Evolutionary conservation across 2,888 invertebrate genomes (phyloP).

Genomic region (Rhabditophanes sp.): DNA sequence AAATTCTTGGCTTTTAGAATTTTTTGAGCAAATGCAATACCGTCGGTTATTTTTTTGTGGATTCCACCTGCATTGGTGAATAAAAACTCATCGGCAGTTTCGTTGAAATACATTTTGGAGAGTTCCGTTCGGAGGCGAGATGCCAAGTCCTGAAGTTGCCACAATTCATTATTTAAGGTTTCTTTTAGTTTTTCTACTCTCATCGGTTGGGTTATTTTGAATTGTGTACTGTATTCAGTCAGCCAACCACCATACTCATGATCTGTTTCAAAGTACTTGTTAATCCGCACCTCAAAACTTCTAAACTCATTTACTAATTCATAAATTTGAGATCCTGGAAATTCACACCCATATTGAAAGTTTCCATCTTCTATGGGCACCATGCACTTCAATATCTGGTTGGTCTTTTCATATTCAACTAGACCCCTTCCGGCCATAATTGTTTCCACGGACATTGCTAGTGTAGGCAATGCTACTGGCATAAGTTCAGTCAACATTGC

Average conservation of each 20-base stretch:
- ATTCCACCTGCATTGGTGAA: no score
- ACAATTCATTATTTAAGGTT: no score
- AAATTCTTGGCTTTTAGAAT: no score
- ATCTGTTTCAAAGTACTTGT: slow-evolving; percentile 21
- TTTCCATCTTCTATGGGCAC: slow-evolving; percentile 19
- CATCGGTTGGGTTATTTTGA: no score
- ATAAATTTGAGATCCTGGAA: slow-evolving; percentile 34
- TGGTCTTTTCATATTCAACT: slow-evolving; percentile 17
- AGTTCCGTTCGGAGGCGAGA: slow-evolving; percentile 25
- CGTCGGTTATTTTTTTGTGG: no score
- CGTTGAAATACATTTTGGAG: slow-evolving; percentile 25
- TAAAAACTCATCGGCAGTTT: slow-evolving; percentile 33
- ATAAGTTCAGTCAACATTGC: slow-evolving; percentile 47
- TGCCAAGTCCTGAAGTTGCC: no score
- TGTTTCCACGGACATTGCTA: slow-evolving; percentile 42
- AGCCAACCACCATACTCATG: slow-evolving; percentile 39
- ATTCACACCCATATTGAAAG: slow-evolving; percentile 23
- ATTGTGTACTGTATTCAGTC: no score
- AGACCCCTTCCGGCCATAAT: slow-evolving; percentile 18
- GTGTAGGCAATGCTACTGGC: slow-evolving; percentile 46
- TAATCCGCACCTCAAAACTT: slow-evolving; percentile 14
- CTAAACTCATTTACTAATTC: slow-evolving; percentile 32
- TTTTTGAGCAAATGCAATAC: no score
- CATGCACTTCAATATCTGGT: slow-evolving; percentile 22
- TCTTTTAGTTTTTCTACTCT: no score